phyloP scores from a whole-genome alignment of 2,797 vertebrate genomes.

The Pipistrellus pipistrellus region DNA sequence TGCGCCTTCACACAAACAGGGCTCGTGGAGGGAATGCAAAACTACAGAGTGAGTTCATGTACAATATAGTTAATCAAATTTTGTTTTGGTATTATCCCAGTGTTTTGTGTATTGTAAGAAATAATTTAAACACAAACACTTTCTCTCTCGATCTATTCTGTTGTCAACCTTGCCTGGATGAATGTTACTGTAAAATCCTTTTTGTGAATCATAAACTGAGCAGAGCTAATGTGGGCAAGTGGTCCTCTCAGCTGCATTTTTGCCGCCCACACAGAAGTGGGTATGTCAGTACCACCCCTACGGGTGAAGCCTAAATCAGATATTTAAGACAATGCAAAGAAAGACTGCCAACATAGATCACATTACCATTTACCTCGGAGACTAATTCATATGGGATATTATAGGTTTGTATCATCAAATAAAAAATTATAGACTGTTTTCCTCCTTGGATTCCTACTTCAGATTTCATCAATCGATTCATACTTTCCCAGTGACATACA shows the following conservation, averaged over 20 bases:
- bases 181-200: neutral
- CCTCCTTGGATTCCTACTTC: conserved; percentile 42
- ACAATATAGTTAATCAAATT: neutral
- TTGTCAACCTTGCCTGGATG: neutral
- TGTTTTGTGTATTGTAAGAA: neutral
- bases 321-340: neutral
- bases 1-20: neutral
- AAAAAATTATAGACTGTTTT: conserved; percentile 50
- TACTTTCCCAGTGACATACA: conserved; percentile 49
- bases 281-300: neutral
- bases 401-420: conserved; percentile 23
- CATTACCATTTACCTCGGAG: conserved; percentile 5
- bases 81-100: conserved; percentile 10
- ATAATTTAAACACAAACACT: neutral
- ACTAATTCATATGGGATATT: conserved; percentile 5
- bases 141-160: neutral
- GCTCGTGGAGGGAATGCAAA: neutral
- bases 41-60: neutral
- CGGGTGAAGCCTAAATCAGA: neutral
- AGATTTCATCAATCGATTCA: conserved; percentile 44
- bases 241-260: neutral
- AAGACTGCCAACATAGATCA: neutral
- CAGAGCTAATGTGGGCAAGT: neutral
- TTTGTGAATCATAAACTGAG: neutral
- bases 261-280: neutral